phyloP scores from a whole-genome alignment of 2,113 vertebrate genomes.

The Serinus canaria region DNA sequence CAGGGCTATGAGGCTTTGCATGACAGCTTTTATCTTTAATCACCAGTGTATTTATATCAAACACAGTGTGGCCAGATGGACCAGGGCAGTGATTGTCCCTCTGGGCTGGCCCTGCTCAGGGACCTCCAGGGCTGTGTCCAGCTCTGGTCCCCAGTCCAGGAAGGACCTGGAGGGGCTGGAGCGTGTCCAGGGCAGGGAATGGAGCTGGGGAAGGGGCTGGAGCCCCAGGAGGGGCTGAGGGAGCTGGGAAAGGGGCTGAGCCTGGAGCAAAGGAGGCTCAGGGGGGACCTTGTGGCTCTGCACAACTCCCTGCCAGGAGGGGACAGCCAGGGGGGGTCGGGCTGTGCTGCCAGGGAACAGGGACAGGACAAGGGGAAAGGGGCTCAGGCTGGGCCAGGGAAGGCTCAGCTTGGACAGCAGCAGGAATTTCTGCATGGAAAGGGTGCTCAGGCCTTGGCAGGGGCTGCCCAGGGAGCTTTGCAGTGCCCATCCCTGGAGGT shows the following conservation, averaged over 20 bases:
- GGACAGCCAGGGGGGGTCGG: background rate
- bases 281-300: background rate
- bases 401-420: background rate
- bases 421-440: no score
- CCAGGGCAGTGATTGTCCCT: background rate
- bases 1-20: background rate
- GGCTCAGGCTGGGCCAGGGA: background rate
- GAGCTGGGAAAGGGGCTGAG: background rate
- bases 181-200: background rate
- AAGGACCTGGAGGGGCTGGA: background rate
- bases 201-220: background rate
- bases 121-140: background rate
- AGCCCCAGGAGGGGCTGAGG: background rate
- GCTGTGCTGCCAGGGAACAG: background rate
- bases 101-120: background rate
- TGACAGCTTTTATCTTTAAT: background rate
- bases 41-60: background rate
- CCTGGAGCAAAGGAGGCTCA: background rate
- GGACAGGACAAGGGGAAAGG: background rate
- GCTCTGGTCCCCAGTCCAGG: background rate
- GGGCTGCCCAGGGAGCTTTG: no score
- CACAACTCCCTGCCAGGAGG: background rate
- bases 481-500: no score
- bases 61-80: background rate
- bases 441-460: no score